Conservation (phyloP, 2,888 invertebrate genomes). For the Hirtodrosophila cameraria region DNA sequence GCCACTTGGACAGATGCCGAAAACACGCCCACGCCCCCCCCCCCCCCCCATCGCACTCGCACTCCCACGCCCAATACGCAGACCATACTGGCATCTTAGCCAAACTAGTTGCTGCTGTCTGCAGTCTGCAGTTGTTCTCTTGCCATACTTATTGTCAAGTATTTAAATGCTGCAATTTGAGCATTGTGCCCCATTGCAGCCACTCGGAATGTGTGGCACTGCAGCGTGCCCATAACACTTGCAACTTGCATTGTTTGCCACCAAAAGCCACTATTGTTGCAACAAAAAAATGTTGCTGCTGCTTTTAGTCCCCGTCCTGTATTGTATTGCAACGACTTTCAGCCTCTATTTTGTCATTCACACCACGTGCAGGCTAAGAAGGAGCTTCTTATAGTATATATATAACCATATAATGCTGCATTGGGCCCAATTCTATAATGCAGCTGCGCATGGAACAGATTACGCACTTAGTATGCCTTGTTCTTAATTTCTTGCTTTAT, state of each 20-base stretch:
- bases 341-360: constrained; percentile 52
- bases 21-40: neutral
- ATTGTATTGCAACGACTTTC: neutral
- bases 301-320: constrained; percentile 7
- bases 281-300: constrained; percentile 46
- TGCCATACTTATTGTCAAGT: constrained; percentile 64
- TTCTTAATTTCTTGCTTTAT: too few relatives aligned
- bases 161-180: constrained; percentile 75
- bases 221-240: constrained; percentile 59
- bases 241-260: constrained; percentile 61
- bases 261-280: constrained; percentile 49
- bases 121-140: constrained; percentile 26
- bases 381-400: neutral
- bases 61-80: constrained; percentile 1
- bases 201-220: constrained; percentile 60
- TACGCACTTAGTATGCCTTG: too few relatives aligned
- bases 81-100: constrained; percentile 23
- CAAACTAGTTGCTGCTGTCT: constrained; percentile 41
- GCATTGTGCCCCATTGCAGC: constrained; percentile 34
- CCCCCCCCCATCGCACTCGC: neutral
- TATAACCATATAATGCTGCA: neutral
- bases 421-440: neutral
- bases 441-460: too few relatives aligned
- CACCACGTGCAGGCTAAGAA: constrained; percentile 47
- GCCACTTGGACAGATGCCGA: constrained; percentile 22